phyloP scores from a whole-genome alignment of 2,797 vertebrate genomes.

The Kryptopterus vitreolus region DNA sequence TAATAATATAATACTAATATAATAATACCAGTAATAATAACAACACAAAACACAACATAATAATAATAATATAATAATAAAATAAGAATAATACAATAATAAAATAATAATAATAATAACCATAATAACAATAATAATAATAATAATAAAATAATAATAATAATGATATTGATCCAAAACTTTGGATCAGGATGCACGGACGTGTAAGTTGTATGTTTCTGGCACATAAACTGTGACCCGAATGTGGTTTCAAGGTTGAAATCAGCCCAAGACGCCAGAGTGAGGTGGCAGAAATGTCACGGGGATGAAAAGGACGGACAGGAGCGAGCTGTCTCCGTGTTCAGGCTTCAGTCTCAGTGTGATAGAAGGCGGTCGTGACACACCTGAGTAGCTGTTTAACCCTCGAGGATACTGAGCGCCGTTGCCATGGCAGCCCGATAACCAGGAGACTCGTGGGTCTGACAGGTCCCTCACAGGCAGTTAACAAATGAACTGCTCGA shows the following conservation, averaged over 20 bases:
- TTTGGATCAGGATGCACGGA: not conserved
- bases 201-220: not conserved
- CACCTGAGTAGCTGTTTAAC: constrained; percentile 48
- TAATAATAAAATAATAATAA: too few relatives aligned
- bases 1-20: too few relatives aligned
- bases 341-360: constrained; percentile 19
- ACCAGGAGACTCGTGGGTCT: constrained; percentile 43
- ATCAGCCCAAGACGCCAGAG: not conserved
- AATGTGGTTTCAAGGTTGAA: not conserved
- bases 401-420: constrained; percentile 35
- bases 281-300: constrained; percentile 10
- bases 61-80: too few relatives aligned
- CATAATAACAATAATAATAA: too few relatives aligned
- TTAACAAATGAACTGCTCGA: constrained; percentile 52
- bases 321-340: not conserved
- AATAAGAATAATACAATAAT: too few relatives aligned
- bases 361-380: constrained; percentile 41
- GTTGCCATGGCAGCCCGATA: constrained; percentile 56
- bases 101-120: too few relatives aligned
- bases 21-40: too few relatives aligned
- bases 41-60: too few relatives aligned
- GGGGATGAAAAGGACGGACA: not conserved
- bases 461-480: constrained; percentile 53
- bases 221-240: not conserved
- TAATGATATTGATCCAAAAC: too few relatives aligned